These are phyloP conservation scores for Acanthopagrus latus DNA, from an alignment of 2,797 vertebrate genomes.

Conservation along the genomic window DNA sequence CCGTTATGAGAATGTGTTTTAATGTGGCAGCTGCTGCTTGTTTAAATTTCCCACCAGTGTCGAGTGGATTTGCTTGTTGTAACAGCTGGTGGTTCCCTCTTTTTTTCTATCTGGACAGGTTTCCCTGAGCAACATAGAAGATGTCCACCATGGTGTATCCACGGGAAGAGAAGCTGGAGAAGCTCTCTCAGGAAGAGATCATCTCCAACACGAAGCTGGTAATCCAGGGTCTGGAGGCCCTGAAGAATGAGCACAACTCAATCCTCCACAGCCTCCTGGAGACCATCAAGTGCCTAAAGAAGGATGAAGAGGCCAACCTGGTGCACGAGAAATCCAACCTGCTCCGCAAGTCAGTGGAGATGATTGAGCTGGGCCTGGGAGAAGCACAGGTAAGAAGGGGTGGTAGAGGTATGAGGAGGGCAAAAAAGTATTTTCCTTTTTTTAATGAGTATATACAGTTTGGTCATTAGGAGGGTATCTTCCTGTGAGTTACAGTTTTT, in stretches of 20 bases:
- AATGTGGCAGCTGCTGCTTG: conserved; percentile 13
- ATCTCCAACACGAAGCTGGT: conserved; percentile 98
- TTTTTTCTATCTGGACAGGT: conserved; percentile 60
- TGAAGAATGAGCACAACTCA: conserved; percentile 98
- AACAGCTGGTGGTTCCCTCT: not conserved
- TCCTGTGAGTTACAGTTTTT: not conserved
- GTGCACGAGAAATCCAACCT: conserved; percentile 97
- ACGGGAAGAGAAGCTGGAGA: conserved; percentile 94
- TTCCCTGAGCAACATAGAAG: conserved; percentile 75
- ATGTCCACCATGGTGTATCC: conserved; percentile 96
- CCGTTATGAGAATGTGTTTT: not conserved
- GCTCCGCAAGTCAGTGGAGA: conserved; percentile 96
- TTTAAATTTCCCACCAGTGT: not conserved
- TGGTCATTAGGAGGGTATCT: not conserved
- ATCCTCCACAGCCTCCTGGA: conserved; percentile 98
- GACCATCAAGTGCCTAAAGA: conserved; percentile 98
- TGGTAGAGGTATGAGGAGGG: not conserved
- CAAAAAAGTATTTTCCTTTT: not conserved
- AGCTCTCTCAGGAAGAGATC: conserved; percentile 98
- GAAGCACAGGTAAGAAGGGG: conserved; percentile 92
- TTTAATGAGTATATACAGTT: not conserved
- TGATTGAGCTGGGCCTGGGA: conserved; percentile 97
- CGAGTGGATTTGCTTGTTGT: not conserved
- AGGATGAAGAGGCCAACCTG: conserved; percentile 96
- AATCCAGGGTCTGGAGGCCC: conserved; percentile 97